A percentile compares a stretch with the other conserved stretches of the same genome.
These are phyloP conservation scores for Gavia stellata DNA, from an alignment of 2,113 vertebrate genomes.

Conservation along the genomic window DNA sequence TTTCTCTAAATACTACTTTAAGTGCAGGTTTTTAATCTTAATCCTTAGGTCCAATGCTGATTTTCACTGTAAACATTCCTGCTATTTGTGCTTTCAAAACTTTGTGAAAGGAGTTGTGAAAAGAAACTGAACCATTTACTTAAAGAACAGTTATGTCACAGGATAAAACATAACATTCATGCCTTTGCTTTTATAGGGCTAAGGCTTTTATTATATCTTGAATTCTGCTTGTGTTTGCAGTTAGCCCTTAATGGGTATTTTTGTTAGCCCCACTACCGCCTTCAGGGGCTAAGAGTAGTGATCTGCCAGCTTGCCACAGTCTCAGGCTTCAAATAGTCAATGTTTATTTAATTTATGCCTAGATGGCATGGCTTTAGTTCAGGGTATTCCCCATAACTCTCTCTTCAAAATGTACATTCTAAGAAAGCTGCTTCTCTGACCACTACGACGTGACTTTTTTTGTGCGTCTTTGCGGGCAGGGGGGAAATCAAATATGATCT, in stretches of 20 bases:
- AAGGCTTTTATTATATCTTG: not conserved
- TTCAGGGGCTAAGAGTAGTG: not conserved
- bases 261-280: not conserved
- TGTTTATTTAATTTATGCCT: not conserved
- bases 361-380: not conserved
- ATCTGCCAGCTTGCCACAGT: not conserved
- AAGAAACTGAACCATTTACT: not conserved
- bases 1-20: not conserved
- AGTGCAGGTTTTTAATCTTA: not conserved
- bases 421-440: not conserved
- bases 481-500: not conserved
- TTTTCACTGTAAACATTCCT: not conserved
- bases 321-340: not conserved
- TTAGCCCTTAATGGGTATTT: not conserved
- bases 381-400: not conserved
- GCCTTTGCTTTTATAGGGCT: not conserved
- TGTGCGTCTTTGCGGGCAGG: not conserved
- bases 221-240: not conserved
- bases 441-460: not conserved
- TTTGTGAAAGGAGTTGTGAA: not conserved
- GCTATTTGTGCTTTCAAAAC: not conserved
- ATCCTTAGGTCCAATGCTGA: not conserved
- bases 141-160: not conserved
- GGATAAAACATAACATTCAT: not conserved
- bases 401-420: not conserved